phyloP scores from a whole-genome alignment of 2,113 vertebrate species.

The Carettochelys insculpta region DNA sequence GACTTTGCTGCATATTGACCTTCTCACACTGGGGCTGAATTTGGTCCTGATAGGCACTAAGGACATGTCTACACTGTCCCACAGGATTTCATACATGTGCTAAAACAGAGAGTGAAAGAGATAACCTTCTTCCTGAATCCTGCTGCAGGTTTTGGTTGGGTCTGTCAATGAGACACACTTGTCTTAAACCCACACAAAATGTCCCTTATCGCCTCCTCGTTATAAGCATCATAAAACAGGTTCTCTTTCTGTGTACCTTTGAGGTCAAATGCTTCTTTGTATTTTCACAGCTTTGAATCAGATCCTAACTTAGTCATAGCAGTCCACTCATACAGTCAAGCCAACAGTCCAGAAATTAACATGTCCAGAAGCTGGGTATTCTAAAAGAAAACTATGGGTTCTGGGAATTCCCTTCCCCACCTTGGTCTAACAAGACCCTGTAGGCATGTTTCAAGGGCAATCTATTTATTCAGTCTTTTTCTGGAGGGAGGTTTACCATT shows the following conservation, averaged over 20 bases:
- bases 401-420: not conserved
- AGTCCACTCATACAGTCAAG: not conserved
- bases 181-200: not conserved
- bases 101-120: not conserved
- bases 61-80: no score
- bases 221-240: not conserved
- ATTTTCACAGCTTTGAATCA: not conserved
- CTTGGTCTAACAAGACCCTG: not conserved
- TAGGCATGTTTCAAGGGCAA: not conserved
- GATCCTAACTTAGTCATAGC: not conserved
- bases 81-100: no score
- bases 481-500: not conserved
- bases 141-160: not conserved
- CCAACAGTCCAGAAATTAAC: not conserved
- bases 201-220: not conserved
- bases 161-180: not conserved
- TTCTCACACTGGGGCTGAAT: not conserved
- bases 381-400: not conserved
- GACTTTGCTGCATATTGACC: not conserved
- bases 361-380: not conserved
- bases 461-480: not conserved
- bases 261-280: not conserved
- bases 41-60: not conserved
- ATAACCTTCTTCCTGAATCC: not conserved
- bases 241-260: not conserved